phyloP scores from a whole-genome alignment of 1,140 invertebrate genomes.

The Ostrea denselamellosa region DNA sequence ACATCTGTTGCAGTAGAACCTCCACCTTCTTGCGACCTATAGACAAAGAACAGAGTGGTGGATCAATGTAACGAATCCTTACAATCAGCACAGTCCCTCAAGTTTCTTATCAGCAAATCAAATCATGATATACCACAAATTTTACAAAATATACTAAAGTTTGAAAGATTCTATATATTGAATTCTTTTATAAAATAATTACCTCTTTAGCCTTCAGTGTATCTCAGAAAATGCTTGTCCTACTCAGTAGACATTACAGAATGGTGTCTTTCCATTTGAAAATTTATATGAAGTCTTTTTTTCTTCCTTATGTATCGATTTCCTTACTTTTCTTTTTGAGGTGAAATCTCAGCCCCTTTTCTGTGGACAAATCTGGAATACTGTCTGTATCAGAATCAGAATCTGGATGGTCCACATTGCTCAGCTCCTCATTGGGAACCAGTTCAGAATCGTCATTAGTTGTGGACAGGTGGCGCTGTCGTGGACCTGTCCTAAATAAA shows the following conservation, averaged over 20 bases:
- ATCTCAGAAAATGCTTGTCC: too few species aligned
- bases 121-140: too few species aligned
- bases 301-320: background rate
- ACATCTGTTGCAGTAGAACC: constrained; percentile 78
- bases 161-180: too few species aligned
- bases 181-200: too few species aligned
- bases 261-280: too few species aligned
- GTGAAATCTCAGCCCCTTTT: constrained; percentile 77
- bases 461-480: background rate
- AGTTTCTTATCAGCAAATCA: too few species aligned
- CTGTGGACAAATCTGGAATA: constrained; percentile 73
- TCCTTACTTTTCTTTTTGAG: constrained; percentile 76
- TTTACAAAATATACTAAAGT: too few species aligned
- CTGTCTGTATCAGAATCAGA: constrained; percentile 66
- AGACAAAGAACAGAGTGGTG: constrained; percentile 39
- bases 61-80: too few species aligned
- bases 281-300: too few species aligned
- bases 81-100: too few species aligned
- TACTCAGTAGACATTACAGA: too few species aligned
- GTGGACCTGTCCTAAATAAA: background rate
- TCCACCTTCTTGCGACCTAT: constrained; percentile 78
- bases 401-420: background rate
- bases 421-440: constrained; percentile 62
- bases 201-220: too few species aligned
- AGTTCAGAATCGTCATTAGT: constrained; percentile 61